These are phyloP conservation scores for Chironex yamaguchii DNA, from an alignment of 30 jellyfish, hydroid and myxozoan species.

Conservation along the genomic window DNA sequence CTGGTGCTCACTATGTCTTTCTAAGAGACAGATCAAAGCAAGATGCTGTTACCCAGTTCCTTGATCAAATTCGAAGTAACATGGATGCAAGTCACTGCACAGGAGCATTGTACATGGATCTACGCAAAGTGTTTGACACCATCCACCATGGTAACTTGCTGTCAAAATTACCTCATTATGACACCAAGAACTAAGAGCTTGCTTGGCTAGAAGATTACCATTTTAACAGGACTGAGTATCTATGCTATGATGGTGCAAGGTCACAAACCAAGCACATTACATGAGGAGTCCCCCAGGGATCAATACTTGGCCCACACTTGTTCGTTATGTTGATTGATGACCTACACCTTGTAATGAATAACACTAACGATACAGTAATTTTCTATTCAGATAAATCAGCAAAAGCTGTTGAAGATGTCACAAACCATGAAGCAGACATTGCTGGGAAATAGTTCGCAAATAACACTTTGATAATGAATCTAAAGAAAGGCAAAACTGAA, in stretches of 20 bases:
- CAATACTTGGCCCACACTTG: constrained; percentile 75
- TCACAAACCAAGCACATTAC: constrained; percentile 72
- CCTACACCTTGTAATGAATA: constrained; percentile 1
- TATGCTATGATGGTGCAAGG: constrained; percentile 60
- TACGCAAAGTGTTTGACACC: constrained; percentile 52
- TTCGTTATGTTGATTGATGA: constrained; percentile 45
- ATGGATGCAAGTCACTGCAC: constrained; percentile 69
- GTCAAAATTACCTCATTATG: constrained; percentile 41
- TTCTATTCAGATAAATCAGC: too few relatives aligned
- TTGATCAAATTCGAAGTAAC: constrained; percentile 63
- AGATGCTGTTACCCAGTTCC: constrained; percentile 55
- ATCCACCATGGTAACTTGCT: constrained; percentile 40
- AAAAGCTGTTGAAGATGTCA: constrained; percentile 59
- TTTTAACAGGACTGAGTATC: constrained; percentile 46
- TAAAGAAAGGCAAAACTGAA: background rate
- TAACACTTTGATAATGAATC: constrained; percentile 55
- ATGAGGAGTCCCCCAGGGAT: constrained; percentile 67
- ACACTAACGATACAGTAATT: constrained; percentile 70
- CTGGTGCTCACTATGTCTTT: constrained; percentile 56
- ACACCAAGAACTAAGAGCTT: constrained; percentile 52
- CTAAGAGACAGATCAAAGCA: constrained; percentile 56
- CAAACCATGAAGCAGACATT: constrained; percentile 19
- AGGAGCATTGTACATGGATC: constrained; percentile 60
- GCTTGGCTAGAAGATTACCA: constrained; percentile 43
- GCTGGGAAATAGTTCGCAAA: constrained; percentile 59